These are phyloP conservation scores for Sesamia nonagrioides DNA, from an alignment of 1,140 invertebrate species.

Conservation along the genomic window DNA sequence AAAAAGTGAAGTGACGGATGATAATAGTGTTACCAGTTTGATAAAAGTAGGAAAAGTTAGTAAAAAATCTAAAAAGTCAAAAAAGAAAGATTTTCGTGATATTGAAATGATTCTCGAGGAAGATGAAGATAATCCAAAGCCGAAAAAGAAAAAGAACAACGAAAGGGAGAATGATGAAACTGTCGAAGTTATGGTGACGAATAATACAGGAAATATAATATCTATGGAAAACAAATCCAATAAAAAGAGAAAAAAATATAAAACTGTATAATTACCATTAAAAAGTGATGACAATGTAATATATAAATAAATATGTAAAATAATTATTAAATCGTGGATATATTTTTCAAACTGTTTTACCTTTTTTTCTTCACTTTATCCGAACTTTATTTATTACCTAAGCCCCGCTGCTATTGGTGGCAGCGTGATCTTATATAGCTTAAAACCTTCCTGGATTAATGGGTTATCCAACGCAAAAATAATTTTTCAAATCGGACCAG, in stretches of 20 bases:
- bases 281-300: no score
- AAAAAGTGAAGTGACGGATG: not conserved
- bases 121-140: slow-evolving; percentile 1
- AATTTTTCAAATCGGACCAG: no score
- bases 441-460: no score
- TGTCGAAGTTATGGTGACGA: not conserved
- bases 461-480: no score
- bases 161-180: not conserved
- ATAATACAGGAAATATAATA: not conserved
- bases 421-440: no score
- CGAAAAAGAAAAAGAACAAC: slow-evolving; percentile 52
- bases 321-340: not conserved
- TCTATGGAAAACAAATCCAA: not conserved
- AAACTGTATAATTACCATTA: not conserved
- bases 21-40: slow-evolving; percentile 51
- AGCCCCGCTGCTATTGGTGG: no score
- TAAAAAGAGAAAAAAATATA: slow-evolving; percentile 40
- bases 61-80: slow-evolving; percentile 35
- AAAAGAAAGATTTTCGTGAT: slow-evolving; percentile 29
- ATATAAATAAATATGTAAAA: not conserved
- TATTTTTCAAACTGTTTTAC: not conserved
- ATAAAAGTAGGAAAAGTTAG: slow-evolving; percentile 27
- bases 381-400: no score
- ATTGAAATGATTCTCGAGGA: slow-evolving; percentile 33
- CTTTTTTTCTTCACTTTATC: no score